Conservation (phyloP, 2,113 vertebrate species). For the Pterophyllum scalare region DNA sequence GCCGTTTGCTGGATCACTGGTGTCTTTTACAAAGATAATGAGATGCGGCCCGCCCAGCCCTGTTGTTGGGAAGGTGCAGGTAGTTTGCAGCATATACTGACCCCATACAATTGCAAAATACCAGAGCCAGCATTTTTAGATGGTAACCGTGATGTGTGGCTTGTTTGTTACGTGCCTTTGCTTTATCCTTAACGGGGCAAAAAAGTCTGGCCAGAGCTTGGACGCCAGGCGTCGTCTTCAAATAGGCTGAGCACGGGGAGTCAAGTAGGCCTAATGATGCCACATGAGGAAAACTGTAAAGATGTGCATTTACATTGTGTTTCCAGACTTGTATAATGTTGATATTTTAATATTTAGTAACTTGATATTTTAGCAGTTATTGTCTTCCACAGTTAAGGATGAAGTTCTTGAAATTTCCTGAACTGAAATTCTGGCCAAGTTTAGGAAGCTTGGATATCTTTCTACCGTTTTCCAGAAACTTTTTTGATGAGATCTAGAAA, state of each 20-base stretch:
- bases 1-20: background rate
- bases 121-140: background rate
- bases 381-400: background rate
- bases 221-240: background rate
- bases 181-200: rapidly evolving
- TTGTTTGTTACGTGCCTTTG: background rate
- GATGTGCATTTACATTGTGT: background rate
- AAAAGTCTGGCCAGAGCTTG: background rate
- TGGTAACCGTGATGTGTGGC: background rate
- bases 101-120: background rate
- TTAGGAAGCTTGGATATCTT: background rate
- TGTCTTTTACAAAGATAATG: background rate
- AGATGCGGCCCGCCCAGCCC: background rate
- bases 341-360: background rate
- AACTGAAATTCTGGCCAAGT: background rate
- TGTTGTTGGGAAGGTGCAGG: background rate
- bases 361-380: too few species aligned
- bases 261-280: background rate
- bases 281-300: background rate
- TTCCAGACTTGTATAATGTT: background rate
- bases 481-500: background rate
- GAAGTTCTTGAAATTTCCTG: too few species aligned
- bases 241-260: too few species aligned
- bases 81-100: background rate
- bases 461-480: background rate